phyloP scores from a whole-genome alignment of 2,888 invertebrate genomes.

The Elgonia sp. region DNA sequence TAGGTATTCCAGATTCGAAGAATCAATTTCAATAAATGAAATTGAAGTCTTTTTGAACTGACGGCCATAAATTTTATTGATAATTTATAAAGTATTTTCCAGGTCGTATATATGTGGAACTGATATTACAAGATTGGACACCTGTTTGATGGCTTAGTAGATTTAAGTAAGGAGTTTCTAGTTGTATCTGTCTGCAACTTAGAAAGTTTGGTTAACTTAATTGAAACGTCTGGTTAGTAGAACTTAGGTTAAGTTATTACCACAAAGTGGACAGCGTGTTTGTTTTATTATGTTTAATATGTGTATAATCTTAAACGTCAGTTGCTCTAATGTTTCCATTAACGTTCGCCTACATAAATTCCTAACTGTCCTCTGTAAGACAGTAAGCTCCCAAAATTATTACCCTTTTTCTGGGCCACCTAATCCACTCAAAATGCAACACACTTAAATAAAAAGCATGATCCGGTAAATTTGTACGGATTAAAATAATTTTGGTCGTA shows the following conservation, averaged over 20 bases:
- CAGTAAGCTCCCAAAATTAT: no score
- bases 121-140: conserved; percentile 26
- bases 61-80: conserved; percentile 3
- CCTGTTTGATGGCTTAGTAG: conserved; percentile 33
- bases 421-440: no score
- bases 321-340: not conserved
- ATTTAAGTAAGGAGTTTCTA: conserved; percentile 49
- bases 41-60: not conserved
- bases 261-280: conserved; percentile 33
- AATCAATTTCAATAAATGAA: not conserved
- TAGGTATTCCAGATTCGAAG: no score
- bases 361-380: no score
- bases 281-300: conserved; percentile 47
- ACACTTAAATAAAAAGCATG: no score
- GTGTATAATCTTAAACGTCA: conserved; percentile 24
- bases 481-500: no score
- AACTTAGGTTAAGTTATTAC: conserved; percentile 55
- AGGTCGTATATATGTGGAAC: conserved; percentile 17
- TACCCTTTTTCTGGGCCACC: no score
- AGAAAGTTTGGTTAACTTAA: conserved; percentile 52
- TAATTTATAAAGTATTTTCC: conserved; percentile 43
- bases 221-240: conserved; percentile 39
- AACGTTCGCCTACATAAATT: not conserved
- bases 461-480: no score
- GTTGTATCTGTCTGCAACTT: conserved; percentile 56